Base-by-base conservation (phyloP, 2,113 vertebrate species). In the Callospermophilus lateralis region DNA sequence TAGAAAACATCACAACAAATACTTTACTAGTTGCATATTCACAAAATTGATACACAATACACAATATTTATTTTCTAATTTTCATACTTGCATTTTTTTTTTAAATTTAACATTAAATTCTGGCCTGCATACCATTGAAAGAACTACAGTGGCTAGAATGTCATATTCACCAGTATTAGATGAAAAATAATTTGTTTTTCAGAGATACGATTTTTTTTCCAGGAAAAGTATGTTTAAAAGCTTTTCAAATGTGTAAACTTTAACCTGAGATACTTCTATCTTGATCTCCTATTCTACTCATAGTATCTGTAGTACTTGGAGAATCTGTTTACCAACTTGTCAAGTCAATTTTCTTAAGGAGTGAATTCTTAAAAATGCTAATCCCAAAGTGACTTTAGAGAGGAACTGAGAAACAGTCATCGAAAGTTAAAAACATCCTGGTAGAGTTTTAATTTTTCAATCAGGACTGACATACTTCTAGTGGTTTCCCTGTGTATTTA, bases 271-370 rank as follows among this genome's bases (percentile, higher is more conserved):
- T 8, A 20, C 22, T 26, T 2, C 3, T 26, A 34, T 65, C 63
- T 48, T 26, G 53, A 17, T 20, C 58, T 77, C 26, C 4, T 94
- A 37, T 84, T 30, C 37, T 76, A 8, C 16, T 3, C 12, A 48
- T 0, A 22, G 12, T 24, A 32, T 19, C 16, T 53, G 32, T 17
- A 83, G 30, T 8, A 58, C 12, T 45, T 84, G 32, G 73, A 73
- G 89, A 32, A 10, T 84, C 10, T 63, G 42, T 48, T 88, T 80
- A 45, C 32, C 37, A 77, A n/a, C 22, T 68, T 42, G 87, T 84
- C 65, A 74, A 84, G 58, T 85, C 20, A n/a, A 65, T 92, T 95
- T n/a, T 81, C 32, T 77, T 72, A 42, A 89, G 22, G 42, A 89
- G 70, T 77, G 45, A 80, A 81, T 67, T 63, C 13, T 22, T n/a